Base-by-base conservation (phyloP, 2,888 invertebrate species). In the Ctenicera cuprea region DNA sequence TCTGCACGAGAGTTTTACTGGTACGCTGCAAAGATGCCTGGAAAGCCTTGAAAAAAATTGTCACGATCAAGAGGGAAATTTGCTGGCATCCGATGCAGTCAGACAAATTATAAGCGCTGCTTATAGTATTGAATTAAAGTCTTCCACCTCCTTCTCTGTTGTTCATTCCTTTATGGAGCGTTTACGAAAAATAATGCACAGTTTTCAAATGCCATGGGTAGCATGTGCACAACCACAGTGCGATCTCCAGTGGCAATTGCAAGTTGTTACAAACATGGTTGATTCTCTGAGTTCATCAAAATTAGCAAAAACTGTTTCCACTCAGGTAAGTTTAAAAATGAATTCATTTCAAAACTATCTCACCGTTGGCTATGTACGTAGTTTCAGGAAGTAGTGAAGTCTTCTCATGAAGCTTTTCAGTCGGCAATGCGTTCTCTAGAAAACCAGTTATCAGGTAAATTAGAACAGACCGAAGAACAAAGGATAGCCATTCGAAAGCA, bases 391-490 rank as follows among this genome's bases (percentile, higher is more conserved):
- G 89, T 94, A 57, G 87, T 96, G 37, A 91, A 91, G 80, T 88
- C 90, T 2, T 94, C 95, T 0, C 96, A 96, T 84, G 94, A 94
- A 82, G 87, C 92, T 0, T 96, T 95, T 86, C 91, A 92, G 80
- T 87, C 91, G 0, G 94, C 95, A 11, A 89, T 96, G 70, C 88
- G 91, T 26, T 90, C 93, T 43, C 86, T 96, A 12, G 93, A 94
- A 83, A 87, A 90, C 38, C 92, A 94, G 78, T 90, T 95, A 71
- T 91, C 91, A 0, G 92, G 91, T 5, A 90, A 94, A 62, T 86
- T 96, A 71, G 94, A 94, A 80, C 92, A 93, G 81, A 95, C 95
- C 0, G 95, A 95, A 82, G 95, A 95, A 77, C 92, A 93, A 80
- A 91, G 95, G 78, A 88, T 94, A 66, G 90, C 92, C 20, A 92